Base-by-base conservation (phyloP, 2,113 vertebrate genomes). In the Casuarius casuarius region DNA sequence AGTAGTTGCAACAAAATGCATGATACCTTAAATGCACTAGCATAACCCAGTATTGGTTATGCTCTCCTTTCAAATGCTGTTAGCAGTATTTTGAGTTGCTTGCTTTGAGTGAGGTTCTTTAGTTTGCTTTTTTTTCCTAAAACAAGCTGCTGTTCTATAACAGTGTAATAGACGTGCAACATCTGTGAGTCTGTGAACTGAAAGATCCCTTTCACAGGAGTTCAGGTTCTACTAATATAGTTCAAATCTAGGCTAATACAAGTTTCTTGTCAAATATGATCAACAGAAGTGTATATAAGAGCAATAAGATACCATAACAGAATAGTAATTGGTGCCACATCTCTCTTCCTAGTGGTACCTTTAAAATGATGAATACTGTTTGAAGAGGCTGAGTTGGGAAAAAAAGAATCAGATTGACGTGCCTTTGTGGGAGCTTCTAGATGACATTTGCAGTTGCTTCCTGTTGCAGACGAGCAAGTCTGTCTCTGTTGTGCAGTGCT, bases 261-360 rank as follows among this genome's bases (percentile, higher is more conserved):
- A 7, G 7, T 56, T 73, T 35, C 17, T 63, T 13, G 28, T 6
- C 16, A 18, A 20, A 13, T 25, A 19, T 16, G 6, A 20, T 22
- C 18, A 13, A 46, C 23, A 54, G 28, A 65, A 40, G 8, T 11
- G 1, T 18, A 4, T 0, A 0, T 31, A 61, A 26, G 5, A 66
- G 15, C 12, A 28, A 12, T 61, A 35, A 73, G 23, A 4, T 5
- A 4, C 15, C 0, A 0, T 25, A 84, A 12, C 14, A 17, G 16
- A 75, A 3, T 4, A 21, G 44, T 4, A 46, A 23, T 62, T 23
- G 6, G 2, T 70, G 19, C 5, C 5, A 10, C 4, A 0, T 21
- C n/a, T n/a, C 2, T 20, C 3, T 23, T 12, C 31, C 3, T 29
- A 59, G 11, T 6, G 0, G 4, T 26, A 40, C 9, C 10, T 82